A percentile compares a stretch with the other conserved stretches of the same genome.
Conservation (phyloP, 2,113 vertebrate species). For the Tylochromis polylepis region DNA sequence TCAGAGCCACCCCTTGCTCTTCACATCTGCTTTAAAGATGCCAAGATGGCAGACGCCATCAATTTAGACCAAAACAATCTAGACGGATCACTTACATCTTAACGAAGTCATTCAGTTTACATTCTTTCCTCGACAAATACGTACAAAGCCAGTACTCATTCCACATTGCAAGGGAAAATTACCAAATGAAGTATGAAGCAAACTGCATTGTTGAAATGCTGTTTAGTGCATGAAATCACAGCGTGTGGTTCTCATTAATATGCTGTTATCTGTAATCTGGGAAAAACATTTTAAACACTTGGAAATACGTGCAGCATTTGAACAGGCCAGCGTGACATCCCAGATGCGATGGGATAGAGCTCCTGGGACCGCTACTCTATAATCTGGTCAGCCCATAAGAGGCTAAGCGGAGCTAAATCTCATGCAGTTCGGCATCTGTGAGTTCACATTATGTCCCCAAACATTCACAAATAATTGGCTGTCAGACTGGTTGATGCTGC, state of each 20-base stretch:
- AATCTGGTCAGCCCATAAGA: neutral
- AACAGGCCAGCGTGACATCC: neutral
- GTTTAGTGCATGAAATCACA: neutral
- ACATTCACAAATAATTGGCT: neutral
- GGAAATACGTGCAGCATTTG: neutral
- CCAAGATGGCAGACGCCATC: neutral
- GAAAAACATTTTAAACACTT: neutral
- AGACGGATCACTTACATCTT: neutral
- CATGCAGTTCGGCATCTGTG: slow-evolving; percentile 18
- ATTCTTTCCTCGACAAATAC: neutral
- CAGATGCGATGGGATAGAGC: neutral
- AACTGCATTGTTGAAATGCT: neutral
- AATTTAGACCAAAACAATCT: neutral
- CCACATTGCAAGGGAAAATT: neutral
- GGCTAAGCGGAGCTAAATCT: neutral
- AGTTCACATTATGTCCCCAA: slow-evolving; percentile 1
- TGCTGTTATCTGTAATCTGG: neutral
- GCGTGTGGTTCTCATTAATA: neutral
- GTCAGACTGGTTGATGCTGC: neutral
- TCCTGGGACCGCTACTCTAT: neutral
- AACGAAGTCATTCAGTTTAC: neutral
- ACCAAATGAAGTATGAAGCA: neutral
- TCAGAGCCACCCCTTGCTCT: neutral
- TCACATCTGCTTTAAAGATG: neutral
- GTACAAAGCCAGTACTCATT: neutral